Evolutionary conservation across 2,113 vertebrate species (phyloP).

Genomic region (Chroicocephalus ridibundus): DNA sequence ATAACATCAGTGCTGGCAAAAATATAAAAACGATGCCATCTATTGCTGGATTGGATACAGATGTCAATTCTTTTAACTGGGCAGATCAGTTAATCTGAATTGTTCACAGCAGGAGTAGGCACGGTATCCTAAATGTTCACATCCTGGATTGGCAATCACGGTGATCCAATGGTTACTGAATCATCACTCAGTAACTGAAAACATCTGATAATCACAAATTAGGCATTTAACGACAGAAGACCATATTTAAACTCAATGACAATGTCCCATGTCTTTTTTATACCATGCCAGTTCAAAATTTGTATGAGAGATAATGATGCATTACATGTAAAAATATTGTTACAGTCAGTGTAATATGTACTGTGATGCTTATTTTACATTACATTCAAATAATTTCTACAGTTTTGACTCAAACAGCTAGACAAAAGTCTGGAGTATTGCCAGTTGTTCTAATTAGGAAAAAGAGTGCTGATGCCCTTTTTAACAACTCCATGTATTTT

Average conservation of each 20-base stretch:
- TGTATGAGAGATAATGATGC: not conserved
- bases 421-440: not conserved
- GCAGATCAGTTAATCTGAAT: not conserved
- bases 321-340: not conserved
- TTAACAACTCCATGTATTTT: not conserved
- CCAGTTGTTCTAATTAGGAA: not conserved
- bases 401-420: not conserved
- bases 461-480: not conserved
- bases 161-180: not conserved
- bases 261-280: not conserved
- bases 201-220: not conserved
- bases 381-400: not conserved
- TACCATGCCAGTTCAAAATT: not conserved
- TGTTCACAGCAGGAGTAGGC: not conserved
- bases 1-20: not conserved
- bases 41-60: not conserved
- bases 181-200: not conserved
- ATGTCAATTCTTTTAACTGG: not conserved
- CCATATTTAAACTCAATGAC: not conserved
- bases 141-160: not conserved
- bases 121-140: not conserved
- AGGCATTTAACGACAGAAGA: not conserved
- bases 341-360: not conserved
- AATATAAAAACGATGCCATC: not conserved
- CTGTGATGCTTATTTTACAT: not conserved